Percentiles rank a stretch among this genome's conserved stretches.
These are phyloP conservation scores for Prunella fulvescens DNA, from an alignment of 2,113 vertebrate species.

Conservation along the genomic window DNA sequence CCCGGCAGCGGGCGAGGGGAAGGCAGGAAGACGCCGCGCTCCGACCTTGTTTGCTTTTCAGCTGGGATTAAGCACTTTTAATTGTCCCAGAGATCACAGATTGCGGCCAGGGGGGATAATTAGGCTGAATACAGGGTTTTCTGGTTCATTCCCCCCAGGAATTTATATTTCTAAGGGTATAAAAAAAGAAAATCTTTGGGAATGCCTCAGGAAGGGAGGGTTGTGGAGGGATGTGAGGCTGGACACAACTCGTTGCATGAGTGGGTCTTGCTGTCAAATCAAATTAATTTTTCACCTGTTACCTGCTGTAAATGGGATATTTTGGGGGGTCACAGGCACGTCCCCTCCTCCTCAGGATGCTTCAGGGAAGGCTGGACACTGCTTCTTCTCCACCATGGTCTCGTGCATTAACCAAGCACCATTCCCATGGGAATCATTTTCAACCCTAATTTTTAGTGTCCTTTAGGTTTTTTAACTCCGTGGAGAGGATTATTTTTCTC, in stretches of 20 bases:
- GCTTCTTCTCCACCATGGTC: fast-evolving
- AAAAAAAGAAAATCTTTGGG: background rate
- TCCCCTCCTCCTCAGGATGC: background rate
- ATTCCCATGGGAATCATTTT: background rate
- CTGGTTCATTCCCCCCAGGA: slow-evolving; percentile 33
- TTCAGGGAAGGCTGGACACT: background rate
- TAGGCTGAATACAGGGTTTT: slow-evolving; percentile 55
- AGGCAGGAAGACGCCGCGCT: slow-evolving; percentile 16
- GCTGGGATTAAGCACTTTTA: slow-evolving; percentile 57
- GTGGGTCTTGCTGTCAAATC: background rate
- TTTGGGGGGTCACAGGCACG: fast-evolving
- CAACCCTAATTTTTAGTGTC: background rate
- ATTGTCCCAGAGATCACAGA: slow-evolving; percentile 60
- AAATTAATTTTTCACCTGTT: background rate
- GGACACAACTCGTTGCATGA: background rate
- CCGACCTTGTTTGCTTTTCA: slow-evolving; percentile 69
- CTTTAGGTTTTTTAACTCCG: background rate
- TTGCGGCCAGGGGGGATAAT: slow-evolving; percentile 47
- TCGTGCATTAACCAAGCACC: fast-evolving
- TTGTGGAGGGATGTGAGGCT: background rate
- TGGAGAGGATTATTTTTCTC: background rate
- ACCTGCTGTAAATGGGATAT: background rate
- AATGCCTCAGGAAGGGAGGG: background rate
- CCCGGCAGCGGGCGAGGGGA: slow-evolving; percentile 35
- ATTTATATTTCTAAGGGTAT: slow-evolving; percentile 22